Percentiles rank a stretch among this genome's conserved stretches.
Conservation (phyloP, 2,113 vertebrate genomes). For the Peucedramus taeniatus region DNA sequence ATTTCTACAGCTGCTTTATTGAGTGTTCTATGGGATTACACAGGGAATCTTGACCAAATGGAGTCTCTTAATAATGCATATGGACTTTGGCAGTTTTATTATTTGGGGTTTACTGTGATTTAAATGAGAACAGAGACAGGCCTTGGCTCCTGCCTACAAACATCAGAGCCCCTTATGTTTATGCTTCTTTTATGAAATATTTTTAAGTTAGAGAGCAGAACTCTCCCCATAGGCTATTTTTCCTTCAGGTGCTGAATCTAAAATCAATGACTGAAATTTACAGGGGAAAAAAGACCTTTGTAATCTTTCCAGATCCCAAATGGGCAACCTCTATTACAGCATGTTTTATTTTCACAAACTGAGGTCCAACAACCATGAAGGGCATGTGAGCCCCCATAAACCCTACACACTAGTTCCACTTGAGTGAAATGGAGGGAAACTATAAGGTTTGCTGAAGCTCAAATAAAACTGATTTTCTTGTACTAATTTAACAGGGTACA, state of each 20-base stretch:
- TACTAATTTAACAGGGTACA: background rate
- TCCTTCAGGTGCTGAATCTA: background rate
- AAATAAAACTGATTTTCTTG: slow-evolving; percentile 1
- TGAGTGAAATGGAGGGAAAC: slow-evolving; percentile 16
- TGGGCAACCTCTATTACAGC: background rate
- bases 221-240: background rate
- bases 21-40: background rate
- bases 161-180: slow-evolving; percentile 1
- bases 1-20: slow-evolving; percentile 27
- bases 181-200: slow-evolving; percentile 14
- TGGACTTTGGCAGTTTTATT: slow-evolving; percentile 12
- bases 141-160: background rate
- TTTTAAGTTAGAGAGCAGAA: background rate
- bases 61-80: background rate
- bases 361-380: background rate
- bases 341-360: background rate
- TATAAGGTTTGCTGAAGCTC: background rate
- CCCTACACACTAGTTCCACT: background rate
- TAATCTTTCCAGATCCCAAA: slow-evolving; percentile 24
- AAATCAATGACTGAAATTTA: slow-evolving; percentile 18
- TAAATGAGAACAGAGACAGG: slow-evolving; percentile 20
- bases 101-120: background rate
- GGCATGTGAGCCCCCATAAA: background rate
- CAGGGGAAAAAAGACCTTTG: background rate
- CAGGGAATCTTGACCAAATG: background rate